Base-by-base conservation (phyloP, 2,797 vertebrate genomes). In the Gorsachius magnificus region DNA sequence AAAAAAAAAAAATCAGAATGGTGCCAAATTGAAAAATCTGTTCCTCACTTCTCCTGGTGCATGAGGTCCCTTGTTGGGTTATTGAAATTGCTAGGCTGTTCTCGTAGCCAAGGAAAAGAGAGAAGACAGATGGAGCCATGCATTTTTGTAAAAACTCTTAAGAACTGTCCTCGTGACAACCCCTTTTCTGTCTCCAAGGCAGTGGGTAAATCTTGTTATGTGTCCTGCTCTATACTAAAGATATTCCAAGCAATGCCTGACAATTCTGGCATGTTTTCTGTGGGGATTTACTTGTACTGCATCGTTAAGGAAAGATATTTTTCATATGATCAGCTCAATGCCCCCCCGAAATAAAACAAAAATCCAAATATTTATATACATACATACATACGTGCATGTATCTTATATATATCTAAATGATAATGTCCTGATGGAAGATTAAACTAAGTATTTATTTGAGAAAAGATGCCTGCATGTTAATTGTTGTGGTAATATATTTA, bases 1-100 rank as follows among this genome's bases (percentile, higher is more conserved):
- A 91, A 94, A 89, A 94, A 96, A 95, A 91, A 91, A 88, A 93
- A 97, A 90, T 93, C 95, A 97, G 97, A 98, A 97, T 83, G 74
- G 89, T 97, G 97, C 97, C 98, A 98, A 98, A 97, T 96, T 97
- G 97, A 98, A 98, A 98, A 97, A 98, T 98, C 97, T 98, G 98
- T 98, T 98, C 97, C 95, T 97, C 96, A 87, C 97, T 97, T 97
- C 97, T 97, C 83, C 88, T 96, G 90, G 96, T 98, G 96, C 95
- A 97, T 93, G 88, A 93, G 95, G 96, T 98, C 97, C 96, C 97
- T 97, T 97, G 94, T 92, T 97, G 97, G 97, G 97, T 97, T 96
- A 97, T 95, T 97, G 95, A 95, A 95, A 97, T 97, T 97, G 89
- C 92, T 97, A 98, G 95, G 96, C 97, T 96, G 97, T 89, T 95